Percentiles rank a stretch among this genome's conserved stretches.
These are phyloP conservation scores for rat (Rattus norvegicus) DNA, from an alignment of 2,113 vertebrate species.

Conservation along the genomic window DNA sequence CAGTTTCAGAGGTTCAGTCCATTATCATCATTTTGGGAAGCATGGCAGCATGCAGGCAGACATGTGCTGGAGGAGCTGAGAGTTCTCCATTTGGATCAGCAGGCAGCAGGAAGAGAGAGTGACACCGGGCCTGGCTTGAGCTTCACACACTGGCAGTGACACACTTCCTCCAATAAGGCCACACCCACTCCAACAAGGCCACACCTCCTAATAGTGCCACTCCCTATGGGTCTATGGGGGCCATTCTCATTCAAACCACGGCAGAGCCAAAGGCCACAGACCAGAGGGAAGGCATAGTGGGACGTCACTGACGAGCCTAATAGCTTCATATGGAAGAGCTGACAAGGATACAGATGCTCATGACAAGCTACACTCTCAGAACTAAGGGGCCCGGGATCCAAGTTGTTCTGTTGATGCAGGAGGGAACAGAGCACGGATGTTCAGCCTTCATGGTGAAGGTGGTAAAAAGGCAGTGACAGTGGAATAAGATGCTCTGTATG, in stretches of 20 bases:
- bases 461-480: not conserved
- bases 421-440: not conserved
- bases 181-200: not conserved
- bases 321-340: not conserved
- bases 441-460: not conserved
- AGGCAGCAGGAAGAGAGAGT: not conserved
- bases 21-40: not conserved
- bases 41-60: no score
- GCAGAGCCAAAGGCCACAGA: not conserved
- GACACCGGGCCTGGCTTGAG: not conserved
- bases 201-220: not conserved
- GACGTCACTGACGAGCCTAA: not conserved
- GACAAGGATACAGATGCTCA: not conserved
- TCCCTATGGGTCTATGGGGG: not conserved
- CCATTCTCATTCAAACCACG: not conserved
- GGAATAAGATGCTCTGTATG: not conserved
- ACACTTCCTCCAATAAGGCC: not conserved
- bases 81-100: not conserved
- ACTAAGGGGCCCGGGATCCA: not conserved
- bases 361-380: not conserved
- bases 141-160: not conserved
- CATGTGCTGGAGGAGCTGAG: not conserved
- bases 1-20: not conserved
- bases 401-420: not conserved
- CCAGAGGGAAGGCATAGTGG: not conserved